Evolutionary conservation across 2,888 invertebrate genomes (phyloP).

Genomic region (Coecobrya sp.): DNA sequence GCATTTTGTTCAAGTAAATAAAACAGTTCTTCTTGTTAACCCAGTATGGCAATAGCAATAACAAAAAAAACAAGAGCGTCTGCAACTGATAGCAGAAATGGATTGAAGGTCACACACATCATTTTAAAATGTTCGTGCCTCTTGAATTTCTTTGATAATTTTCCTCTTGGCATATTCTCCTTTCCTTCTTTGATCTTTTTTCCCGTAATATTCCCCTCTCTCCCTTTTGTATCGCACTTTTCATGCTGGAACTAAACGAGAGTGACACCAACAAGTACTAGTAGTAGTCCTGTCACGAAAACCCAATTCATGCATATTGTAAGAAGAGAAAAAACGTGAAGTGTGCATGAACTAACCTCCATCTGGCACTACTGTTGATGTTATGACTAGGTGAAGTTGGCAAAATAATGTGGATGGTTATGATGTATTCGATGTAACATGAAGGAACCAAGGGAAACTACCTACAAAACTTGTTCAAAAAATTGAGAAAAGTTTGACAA

Average conservation of each 20-base stretch:
- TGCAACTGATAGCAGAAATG: constrained; percentile 9
- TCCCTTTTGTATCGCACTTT: background rate
- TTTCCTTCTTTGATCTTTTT: constrained; percentile 9
- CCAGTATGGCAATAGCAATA: background rate
- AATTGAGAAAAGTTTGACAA: background rate
- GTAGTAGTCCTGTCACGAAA: constrained; percentile 11
- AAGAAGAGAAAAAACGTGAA: background rate
- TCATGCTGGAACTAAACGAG: background rate
- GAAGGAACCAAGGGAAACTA: background rate
- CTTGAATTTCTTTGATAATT: constrained; percentile 10
- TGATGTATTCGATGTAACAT: background rate
- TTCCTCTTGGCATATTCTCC: background rate
- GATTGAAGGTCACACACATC: constrained; percentile 26
- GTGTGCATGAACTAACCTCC: background rate
- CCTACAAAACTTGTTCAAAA: background rate
- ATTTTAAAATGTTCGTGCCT: constrained; percentile 1
- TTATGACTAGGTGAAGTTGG: background rate
- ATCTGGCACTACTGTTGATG: background rate
- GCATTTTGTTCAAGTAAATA: too few species aligned
- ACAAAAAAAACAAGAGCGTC: background rate
- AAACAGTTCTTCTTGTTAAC: too few species aligned
- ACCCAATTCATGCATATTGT: constrained; percentile 18
- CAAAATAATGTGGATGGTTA: background rate
- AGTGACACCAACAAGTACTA: constrained; percentile 22
- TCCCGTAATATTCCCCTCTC: background rate